Conservation (phyloP, 2,888 invertebrate species). For the Leptogaster cylindrica region DNA sequence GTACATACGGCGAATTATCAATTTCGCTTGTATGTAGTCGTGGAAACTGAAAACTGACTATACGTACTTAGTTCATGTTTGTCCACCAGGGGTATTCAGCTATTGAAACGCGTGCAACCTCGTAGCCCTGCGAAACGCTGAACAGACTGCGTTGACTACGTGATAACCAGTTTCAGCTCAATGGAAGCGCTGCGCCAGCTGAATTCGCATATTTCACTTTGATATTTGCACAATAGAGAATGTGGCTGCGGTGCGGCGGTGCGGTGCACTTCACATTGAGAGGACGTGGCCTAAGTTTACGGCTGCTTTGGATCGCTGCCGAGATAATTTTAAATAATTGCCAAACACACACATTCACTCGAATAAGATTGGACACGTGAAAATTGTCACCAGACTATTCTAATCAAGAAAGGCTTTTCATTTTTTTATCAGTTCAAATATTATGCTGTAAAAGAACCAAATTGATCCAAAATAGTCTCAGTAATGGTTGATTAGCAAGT, state of each 20-base stretch:
- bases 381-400: no score
- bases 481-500: no score
- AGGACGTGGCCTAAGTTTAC: constrained; percentile 8
- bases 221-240: constrained; percentile 12
- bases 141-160: constrained; percentile 23
- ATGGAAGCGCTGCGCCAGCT: constrained; percentile 18
- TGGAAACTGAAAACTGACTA: constrained; percentile 10
- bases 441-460: no score
- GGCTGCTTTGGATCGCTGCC: constrained; percentile 2
- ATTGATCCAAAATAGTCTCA: no score
- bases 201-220: constrained; percentile 31
- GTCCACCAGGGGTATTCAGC: no score
- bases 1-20: not conserved
- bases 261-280: constrained; percentile 27
- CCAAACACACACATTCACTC: not conserved
- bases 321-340: constrained; percentile 16
- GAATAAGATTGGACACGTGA: no score
- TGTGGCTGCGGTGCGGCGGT: not conserved
- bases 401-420: no score
- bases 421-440: no score
- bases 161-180: constrained; percentile 39
- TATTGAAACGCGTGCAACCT: no score
- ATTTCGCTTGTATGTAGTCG: not conserved
- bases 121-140: no score
- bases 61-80: no score